These are phyloP conservation scores for Anthonomus grandis DNA, from an alignment of 1,140 invertebrate species.

Conservation along the genomic window DNA sequence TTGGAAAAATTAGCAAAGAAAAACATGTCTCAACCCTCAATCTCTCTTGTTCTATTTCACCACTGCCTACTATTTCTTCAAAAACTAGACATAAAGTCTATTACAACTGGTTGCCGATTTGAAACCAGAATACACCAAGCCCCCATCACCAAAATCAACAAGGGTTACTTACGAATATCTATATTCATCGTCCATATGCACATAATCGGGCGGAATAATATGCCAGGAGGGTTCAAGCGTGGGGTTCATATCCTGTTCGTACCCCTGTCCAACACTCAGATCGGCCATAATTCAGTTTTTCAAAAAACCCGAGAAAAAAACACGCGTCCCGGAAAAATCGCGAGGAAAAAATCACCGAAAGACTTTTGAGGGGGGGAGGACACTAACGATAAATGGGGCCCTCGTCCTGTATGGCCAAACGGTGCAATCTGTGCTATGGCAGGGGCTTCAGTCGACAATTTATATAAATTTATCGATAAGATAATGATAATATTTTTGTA, in stretches of 20 bases:
- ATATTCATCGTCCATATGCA: constrained; percentile 60
- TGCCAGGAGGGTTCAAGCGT: constrained; percentile 65
- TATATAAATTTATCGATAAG: constrained; percentile 35
- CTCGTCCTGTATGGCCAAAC: constrained; percentile 17
- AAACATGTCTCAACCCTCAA: no score
- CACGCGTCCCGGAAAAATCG: background rate
- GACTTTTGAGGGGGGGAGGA: background rate
- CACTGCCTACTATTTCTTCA: no score
- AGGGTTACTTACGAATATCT: constrained; percentile 52
- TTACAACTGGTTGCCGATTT: no score
- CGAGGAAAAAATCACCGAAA: background rate
- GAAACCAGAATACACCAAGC: no score
- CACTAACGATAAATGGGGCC: no score
- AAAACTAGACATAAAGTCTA: no score
- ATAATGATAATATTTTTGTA: constrained; percentile 30
- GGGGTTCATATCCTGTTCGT: constrained; percentile 34
- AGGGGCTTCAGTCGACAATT: constrained; percentile 30
- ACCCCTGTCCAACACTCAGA: constrained; percentile 29
- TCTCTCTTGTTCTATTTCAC: no score
- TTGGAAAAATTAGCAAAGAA: no score
- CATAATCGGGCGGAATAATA: constrained; percentile 66
- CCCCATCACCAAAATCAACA: no score
- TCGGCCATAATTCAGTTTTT: constrained; percentile 22
- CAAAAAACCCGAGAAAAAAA: constrained; percentile 2
- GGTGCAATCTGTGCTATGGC: constrained; percentile 24